Conservation (phyloP, 2,888 invertebrate genomes). For the Celastrina argiolus region DNA sequence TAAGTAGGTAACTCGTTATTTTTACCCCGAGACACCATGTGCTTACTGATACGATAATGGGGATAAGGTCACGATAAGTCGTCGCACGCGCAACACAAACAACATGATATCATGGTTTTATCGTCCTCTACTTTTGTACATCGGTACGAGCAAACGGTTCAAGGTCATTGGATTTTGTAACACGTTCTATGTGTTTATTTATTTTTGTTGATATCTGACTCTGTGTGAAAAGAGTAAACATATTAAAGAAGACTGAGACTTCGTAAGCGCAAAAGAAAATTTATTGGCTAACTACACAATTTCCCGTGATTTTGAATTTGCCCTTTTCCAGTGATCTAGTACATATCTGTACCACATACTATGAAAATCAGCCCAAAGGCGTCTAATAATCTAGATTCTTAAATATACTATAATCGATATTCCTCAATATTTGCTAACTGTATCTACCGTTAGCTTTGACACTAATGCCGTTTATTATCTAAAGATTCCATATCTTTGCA, state of each 20-base stretch:
- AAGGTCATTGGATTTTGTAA: conserved; percentile 16
- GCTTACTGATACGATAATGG: conserved; percentile 14
- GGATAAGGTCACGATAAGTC: conserved; percentile 21
- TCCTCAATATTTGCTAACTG: background rate
- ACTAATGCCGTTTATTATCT: background rate
- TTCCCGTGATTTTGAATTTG: too few species aligned
- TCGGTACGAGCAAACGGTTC: background rate
- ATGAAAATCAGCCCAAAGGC: too few species aligned
- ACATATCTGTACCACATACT: too few species aligned
- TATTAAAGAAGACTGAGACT: too few species aligned
- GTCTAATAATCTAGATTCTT: too few species aligned
- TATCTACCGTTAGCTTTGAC: background rate
- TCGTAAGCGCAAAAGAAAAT: too few species aligned
- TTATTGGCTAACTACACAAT: too few species aligned
- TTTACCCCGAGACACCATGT: conserved; percentile 15
- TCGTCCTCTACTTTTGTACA: conserved; percentile 5
- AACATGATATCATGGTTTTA: conserved; percentile 26
- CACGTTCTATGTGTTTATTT: background rate
- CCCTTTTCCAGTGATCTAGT: too few species aligned
- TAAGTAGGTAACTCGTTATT: background rate
- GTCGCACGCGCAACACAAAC: conserved; percentile 13
- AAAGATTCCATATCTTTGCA: conserved; percentile 9
- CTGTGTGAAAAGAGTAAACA: background rate
- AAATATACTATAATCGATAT: too few species aligned
- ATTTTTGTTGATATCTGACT: background rate